Base-by-base conservation (phyloP, 2,888 invertebrate species). In the Polylopha cassiicola region DNA sequence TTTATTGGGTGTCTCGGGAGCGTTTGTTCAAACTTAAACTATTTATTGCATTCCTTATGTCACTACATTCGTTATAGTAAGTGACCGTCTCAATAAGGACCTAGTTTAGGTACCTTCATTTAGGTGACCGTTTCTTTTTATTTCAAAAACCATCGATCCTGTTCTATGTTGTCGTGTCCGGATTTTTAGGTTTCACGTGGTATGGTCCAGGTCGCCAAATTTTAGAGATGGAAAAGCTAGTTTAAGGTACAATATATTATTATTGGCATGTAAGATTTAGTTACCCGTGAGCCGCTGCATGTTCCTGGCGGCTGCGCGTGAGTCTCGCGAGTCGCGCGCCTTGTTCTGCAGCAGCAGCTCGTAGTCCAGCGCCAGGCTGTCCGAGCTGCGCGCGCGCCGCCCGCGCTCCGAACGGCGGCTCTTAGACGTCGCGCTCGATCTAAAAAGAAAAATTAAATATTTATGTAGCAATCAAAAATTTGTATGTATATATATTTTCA, bases 281-380 rank as follows among this genome's bases (percentile, higher is more conserved):
- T 48, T 39, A 86, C 86, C 84, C 8, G 85, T 85, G 15, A 85
- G 73, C 2, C 85, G 76, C 66, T 65, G 88, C 86, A 61, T 87
- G 58, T 75, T 89, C 39, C 75, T 50, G 9, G 58, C 58, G 29
- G 33, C 33, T 18, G 41, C 29, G 10, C 65, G 49, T 0, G 65
- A 52, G 53, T 76, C 72, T 7, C 68, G 51, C 0, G 74, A 52
- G 53, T 76, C 72, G n/a, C 68, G 51, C 0, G 74, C 65, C 53
- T 70, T 77, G 70, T 67, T 88, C 81, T 71, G 85, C 77, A 71
- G 88, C 58, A 92, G 89, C 42, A 92, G 80, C 58, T 94, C 93
- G 65, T 92, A 93, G 75, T 93, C 93, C 21, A 92, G 74, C 1
- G 90, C 91, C 8, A 92, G 76, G 65, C 91, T 91, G 64, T 92